A percentile compares a stretch with the other conserved stretches of the same genome.
phyloP scores from a whole-genome alignment of 1,140 invertebrate genomes.

The Drosophila sturtevanti region DNA sequence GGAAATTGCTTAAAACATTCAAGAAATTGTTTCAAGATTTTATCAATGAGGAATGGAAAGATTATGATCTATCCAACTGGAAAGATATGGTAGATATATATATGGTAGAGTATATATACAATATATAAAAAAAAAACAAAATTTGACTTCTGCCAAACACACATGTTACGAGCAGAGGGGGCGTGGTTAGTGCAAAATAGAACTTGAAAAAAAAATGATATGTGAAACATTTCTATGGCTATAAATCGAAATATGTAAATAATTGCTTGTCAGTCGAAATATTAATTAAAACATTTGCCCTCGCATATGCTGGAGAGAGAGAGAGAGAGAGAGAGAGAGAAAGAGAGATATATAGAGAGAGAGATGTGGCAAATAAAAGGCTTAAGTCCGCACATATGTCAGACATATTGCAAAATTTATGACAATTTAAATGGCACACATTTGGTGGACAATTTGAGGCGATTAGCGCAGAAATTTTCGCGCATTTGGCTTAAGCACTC shows the following conservation, averaged over 20 bases:
- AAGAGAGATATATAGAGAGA: not conserved
- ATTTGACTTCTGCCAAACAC: no score
- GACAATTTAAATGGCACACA: slow-evolving; percentile 80
- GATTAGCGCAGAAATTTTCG: slow-evolving; percentile 76
- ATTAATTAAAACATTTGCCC: slow-evolving; percentile 72
- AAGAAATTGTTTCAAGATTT: no score
- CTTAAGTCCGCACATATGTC: slow-evolving; percentile 41
- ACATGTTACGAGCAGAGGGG: not conserved
- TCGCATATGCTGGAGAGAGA: not conserved
- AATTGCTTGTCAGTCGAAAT: slow-evolving; percentile 61
- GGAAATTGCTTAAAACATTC: no score
- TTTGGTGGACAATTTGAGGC: slow-evolving; percentile 73
- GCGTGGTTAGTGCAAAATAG: slow-evolving; percentile 19
- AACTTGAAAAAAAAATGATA: slow-evolving; percentile 39
- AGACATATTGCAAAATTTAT: slow-evolving; percentile 71
- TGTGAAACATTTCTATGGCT: slow-evolving; percentile 39
- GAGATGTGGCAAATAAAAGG: slow-evolving; percentile 27
- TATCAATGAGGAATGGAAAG: no score
- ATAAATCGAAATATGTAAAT: slow-evolving; percentile 70
- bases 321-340: not conserved
- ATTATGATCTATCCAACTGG: no score
- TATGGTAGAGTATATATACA: no score
- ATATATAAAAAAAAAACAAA: no score
- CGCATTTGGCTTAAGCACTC: slow-evolving; percentile 63
- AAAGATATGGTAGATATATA: no score